Evolutionary conservation across 2,113 vertebrate genomes (phyloP), one percentile per base, ranked within the genome.

Genomic region (Tyto alba): DNA sequence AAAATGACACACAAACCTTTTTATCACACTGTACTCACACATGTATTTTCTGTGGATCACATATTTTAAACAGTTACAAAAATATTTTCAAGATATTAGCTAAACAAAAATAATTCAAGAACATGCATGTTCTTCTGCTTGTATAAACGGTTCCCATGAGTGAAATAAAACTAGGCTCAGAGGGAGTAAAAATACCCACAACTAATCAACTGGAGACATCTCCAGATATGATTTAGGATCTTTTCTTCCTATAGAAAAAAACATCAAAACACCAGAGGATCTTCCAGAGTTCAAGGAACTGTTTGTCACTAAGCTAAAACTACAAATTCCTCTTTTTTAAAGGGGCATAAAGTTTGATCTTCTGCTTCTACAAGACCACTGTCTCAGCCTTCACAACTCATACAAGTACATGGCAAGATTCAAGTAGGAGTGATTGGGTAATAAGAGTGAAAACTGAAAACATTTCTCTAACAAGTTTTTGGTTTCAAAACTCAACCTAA

Each of bases 61-160:
- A 50, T 90, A 81, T 76, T 91, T 79, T 57, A 80, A 93, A 40
- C 40, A 40, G 60, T 64, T 56, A 32, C 19, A 79, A 36, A 90
- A 90, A 36, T 80, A 85, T 76, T 87, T 73, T 38, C 69, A 62
- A 73, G 11, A 41, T 91, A 85, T 59, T 92, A 75, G 36, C 57
- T 52, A 62, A 85, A 79, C 36, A 75, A 88, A 89, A 87, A 76
- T 87, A 89, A 94, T 85, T 96, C 62, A 89, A 82, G 19, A 50
- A 19, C 10, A 29, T 9, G 8, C 0, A 2, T 53, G 47, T 36
- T 47, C 12, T 77, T 73, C 52, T 75, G 48, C 40, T 92, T 79
- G 36, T 71, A 66, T 50, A 67, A 83, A 83, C 40, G 23, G 15
- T 56, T 96, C 88, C 67, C 81, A 67, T 9, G 55, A 85, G 59